These are phyloP conservation scores for Scaptomyza caliginosa DNA, from an alignment of 2,888 invertebrate genomes.

Conservation along the genomic window DNA sequence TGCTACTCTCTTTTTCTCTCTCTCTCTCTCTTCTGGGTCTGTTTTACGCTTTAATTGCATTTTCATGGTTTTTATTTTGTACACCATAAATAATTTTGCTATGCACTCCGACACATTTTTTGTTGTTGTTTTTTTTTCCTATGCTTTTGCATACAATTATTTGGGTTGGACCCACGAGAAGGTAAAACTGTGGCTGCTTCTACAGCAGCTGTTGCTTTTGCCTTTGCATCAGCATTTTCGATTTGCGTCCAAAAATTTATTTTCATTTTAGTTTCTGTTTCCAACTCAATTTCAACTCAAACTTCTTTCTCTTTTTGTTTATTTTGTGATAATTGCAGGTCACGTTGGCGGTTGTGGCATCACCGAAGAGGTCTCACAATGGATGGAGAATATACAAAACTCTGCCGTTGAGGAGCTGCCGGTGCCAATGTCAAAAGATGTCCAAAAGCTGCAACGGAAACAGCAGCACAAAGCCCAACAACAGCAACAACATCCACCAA, in stretches of 20 bases:
- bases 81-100: conserved; percentile 75
- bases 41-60: conserved; percentile 75
- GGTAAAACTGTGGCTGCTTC: conserved; percentile 49
- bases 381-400: conserved; percentile 96
- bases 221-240: conserved; percentile 73
- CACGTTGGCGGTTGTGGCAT: conserved; percentile 94
- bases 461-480: conserved; percentile 71
- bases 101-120: conserved; percentile 28
- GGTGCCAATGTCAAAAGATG: conserved; percentile 81
- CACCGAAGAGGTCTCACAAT: conserved; percentile 93
- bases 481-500: conserved; percentile 77
- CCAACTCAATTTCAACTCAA: conserved; percentile 26
- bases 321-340: conserved; percentile 85
- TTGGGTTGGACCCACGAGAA: conserved; percentile 16
- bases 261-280: conserved; percentile 26
- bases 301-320: too few relatives aligned
- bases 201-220: too few relatives aligned
- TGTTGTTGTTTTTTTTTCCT: conserved; percentile 1
- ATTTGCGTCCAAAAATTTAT: conserved; percentile 56
- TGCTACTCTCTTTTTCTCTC: neutral
- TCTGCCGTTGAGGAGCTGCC: conserved; percentile 87
- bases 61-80: conserved; percentile 74
- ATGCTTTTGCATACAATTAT: conserved; percentile 39
- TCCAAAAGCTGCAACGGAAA: conserved; percentile 74
- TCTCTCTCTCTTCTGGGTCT: conserved; percentile 11